These are phyloP conservation scores for Amazona guildingii DNA, from an alignment of 2,113 vertebrate species.

Conservation along the genomic window DNA sequence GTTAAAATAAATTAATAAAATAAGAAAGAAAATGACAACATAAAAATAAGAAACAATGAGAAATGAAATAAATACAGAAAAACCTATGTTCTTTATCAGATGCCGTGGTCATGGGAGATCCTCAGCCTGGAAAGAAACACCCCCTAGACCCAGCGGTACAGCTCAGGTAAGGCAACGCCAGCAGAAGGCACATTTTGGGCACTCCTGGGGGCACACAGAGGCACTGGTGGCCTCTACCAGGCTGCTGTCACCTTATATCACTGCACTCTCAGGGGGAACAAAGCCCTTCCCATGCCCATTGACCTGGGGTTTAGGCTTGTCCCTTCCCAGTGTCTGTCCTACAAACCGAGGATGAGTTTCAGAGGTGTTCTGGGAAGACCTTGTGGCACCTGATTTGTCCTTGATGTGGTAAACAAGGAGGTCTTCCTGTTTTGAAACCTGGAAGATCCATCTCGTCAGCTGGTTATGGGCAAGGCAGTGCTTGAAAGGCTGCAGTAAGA, in stretches of 20 bases:
- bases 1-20: too few relatives aligned
- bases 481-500: not conserved
- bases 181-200: too few relatives aligned
- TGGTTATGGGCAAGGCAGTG: fast-evolving
- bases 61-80: not conserved
- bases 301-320: not conserved
- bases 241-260: not conserved
- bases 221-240: not conserved
- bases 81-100: fast-evolving
- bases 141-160: not conserved
- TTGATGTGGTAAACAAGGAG: fast-evolving
- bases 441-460: not conserved
- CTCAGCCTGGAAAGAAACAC: not conserved
- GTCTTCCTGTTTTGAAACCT: not conserved
- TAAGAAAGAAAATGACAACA: too few relatives aligned
- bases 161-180: too few relatives aligned
- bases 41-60: too few relatives aligned
- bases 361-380: not conserved
- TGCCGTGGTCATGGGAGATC: not conserved
- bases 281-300: not conserved
- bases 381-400: not conserved
- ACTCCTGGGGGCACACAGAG: not conserved
- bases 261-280: not conserved
- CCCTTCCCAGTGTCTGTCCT: not conserved
- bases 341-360: not conserved